Percentiles rank a stretch among this genome's conserved stretches.
These are phyloP conservation scores for Caranx ignobilis DNA, from an alignment of 2,113 vertebrate genomes.

Conservation along the genomic window DNA sequence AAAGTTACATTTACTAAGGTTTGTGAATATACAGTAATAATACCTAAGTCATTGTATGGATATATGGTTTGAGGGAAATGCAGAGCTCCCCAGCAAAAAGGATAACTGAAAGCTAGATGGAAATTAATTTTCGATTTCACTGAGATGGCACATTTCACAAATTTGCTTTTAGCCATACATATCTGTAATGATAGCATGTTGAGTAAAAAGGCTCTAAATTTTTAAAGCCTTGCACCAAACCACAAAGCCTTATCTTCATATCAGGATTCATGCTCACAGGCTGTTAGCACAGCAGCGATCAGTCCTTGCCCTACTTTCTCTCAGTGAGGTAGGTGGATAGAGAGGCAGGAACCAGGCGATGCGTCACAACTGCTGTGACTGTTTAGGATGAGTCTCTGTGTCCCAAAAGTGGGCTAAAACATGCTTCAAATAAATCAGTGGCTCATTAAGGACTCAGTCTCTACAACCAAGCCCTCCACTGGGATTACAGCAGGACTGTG, in stretches of 20 bases:
- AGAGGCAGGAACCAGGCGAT: conserved; percentile 39
- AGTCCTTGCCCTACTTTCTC: conserved; percentile 62
- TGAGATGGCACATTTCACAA: background rate
- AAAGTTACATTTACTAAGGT: too few relatives aligned
- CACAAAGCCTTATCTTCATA: conserved; percentile 31
- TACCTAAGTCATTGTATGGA: too few relatives aligned
- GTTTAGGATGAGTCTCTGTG: conserved; percentile 60
- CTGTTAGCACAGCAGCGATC: conserved; percentile 28
- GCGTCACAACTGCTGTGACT: conserved; percentile 48
- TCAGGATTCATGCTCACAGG: conserved; percentile 15
- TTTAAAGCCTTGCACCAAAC: conserved; percentile 7
- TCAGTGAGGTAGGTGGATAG: conserved; percentile 29
- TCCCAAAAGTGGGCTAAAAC: conserved; percentile 73
- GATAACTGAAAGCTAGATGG: background rate
- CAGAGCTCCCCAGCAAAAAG: background rate
- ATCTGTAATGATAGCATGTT: background rate
- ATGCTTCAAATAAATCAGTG: conserved; percentile 76
- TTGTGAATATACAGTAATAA: too few relatives aligned
- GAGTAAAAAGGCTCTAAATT: background rate
- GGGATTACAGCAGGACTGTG: conserved; percentile 49
- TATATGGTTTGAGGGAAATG: too few relatives aligned
- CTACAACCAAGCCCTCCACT: conserved; percentile 48
- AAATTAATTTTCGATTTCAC: background rate
- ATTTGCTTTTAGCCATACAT: background rate
- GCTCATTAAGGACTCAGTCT: conserved; percentile 63